These are phyloP conservation scores for Drosophila prosaltans DNA, from an alignment of 1,140 invertebrate species.

Conservation along the genomic window DNA sequence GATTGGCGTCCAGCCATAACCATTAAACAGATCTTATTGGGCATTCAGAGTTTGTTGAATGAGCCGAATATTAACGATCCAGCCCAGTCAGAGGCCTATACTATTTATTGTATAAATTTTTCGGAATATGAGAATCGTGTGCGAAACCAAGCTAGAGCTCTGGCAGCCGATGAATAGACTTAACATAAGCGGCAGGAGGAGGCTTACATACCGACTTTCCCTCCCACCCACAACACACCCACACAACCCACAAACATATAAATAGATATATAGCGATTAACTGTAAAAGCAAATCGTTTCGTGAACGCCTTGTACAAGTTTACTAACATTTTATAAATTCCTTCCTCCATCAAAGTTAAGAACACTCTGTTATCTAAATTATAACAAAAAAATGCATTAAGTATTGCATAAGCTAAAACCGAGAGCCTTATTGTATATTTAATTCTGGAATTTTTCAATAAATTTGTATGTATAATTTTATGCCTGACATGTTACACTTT, in stretches of 20 bases:
- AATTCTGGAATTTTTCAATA: slow-evolving; percentile 18
- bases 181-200: not conserved
- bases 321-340: slow-evolving; percentile 52
- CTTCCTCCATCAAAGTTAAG: not conserved
- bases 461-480: slow-evolving; percentile 21
- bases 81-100: slow-evolving; percentile 99
- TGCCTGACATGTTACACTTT: no score
- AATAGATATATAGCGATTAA: slow-evolving; percentile 5
- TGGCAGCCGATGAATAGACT: slow-evolving; percentile 91
- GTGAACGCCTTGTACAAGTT: slow-evolving; percentile 51
- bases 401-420: slow-evolving; percentile 1
- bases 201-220: slow-evolving; percentile 11
- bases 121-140: slow-evolving; percentile 99
- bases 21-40: slow-evolving; percentile 99
- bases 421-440: not conserved
- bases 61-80: slow-evolving; percentile 99
- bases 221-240: slow-evolving; percentile 16
- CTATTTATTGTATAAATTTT: slow-evolving; percentile 99
- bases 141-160: slow-evolving; percentile 96
- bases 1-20: slow-evolving; percentile 99
- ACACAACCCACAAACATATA: slow-evolving; percentile 29
- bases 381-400: slow-evolving; percentile 18
- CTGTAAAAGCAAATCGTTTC: slow-evolving; percentile 55
- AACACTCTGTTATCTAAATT: slow-evolving; percentile 2
- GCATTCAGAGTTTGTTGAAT: slow-evolving; percentile 99